Evolutionary conservation across 2,113 vertebrate species (phyloP), one percentile per base, ranked within the genome.

Genomic region (Deroptyus accipitrinus): DNA sequence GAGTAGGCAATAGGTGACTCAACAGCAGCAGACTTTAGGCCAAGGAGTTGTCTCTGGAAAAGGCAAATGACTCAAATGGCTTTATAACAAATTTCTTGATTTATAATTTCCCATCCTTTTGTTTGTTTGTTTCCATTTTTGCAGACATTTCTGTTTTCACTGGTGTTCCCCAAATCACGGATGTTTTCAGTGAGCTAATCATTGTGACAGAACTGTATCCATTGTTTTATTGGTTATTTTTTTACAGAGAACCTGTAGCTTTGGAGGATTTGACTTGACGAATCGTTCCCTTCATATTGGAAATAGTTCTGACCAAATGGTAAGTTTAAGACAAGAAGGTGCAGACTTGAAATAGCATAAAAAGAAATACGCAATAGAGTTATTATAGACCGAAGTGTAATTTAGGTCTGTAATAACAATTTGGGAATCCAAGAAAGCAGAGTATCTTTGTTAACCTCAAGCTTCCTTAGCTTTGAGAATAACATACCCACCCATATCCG

Each of bases 221-320:
- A 4, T 63, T 25, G 11, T 42, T 54, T 23, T 41, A 23, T 22
- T 63, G 22, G 9, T 27, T 19, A 7, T n/a, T 0, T 94, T 94
- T 97, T 91, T 94, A 33, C 98, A 99, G 99, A 99, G 99, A 97
- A 99, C 99, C 28, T 99, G 99, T 97, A 99, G 99, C 96, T 99
- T 99, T 70, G 99, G 99, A 94, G 99, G 99, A 68, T 99, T 99
- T 83, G 99, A 99, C 98, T 96, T 99, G 98, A 98, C 99, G 61
- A 99, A 99, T 96, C 98, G 99, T 30, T 98, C 99, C 13, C 98
- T 99, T 91, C 99, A 99, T 91, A 97, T 99, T 91, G 98, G 99
- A 98, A 99, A 98, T 83, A 94, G 95, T 86, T 97, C 98, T 8
- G 99, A 99, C 63, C 97, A 98, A 41, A 96, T 98, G 85, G 99